Base-by-base conservation (phyloP, 2,113 vertebrate species). In the Acrocephalus kingi region DNA sequence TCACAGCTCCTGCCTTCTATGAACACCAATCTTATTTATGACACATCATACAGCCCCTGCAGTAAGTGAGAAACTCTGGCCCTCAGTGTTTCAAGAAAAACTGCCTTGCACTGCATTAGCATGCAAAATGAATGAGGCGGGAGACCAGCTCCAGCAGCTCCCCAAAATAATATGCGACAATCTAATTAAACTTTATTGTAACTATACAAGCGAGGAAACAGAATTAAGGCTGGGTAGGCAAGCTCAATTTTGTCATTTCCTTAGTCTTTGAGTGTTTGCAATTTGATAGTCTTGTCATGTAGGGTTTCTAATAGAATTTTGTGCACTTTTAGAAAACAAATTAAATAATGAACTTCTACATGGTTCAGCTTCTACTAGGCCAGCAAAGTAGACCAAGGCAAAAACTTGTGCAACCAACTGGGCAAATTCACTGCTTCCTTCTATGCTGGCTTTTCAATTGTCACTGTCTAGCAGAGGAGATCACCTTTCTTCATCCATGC, bases 171-270 rank as follows among this genome's bases (percentile, higher is more conserved):
- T 92, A 92, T 81, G 76, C 27, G 4, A 96, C 90, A 96, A 94
- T 94, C 92, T 96, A 93, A 96, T 94, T 96, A 93, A 93, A 95
- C 84, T 94, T 95, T 87, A 92, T 87, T 93, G 83, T 93, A 95
- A 96, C 92, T 78, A 89, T 55, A 93, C 93, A 92, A 90, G 90
- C 37, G 2, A 94, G 80, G 76, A 92, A 94, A 91, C 87, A 92
- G 92, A 96, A 95, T 92, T 84, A 96, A 96, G 78, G 43, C 66
- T 90, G 90, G 82, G 55, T 55, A 86, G 75, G 93, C 87, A 92
- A 93, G 94, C 56, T 95, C 88, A 89, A 46, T 90, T 94, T 90
- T 96, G 79, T 78, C 80, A 76, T 93, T 93, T 94, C 76, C 83
- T 94, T 88, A 92, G 91, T 81, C 69, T 95, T 94, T 87, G n/a